Percentiles rank a stretch among this genome's conserved stretches.
Conservation (phyloP, 2,797 vertebrate genomes). For the Telmatherina bonti region DNA sequence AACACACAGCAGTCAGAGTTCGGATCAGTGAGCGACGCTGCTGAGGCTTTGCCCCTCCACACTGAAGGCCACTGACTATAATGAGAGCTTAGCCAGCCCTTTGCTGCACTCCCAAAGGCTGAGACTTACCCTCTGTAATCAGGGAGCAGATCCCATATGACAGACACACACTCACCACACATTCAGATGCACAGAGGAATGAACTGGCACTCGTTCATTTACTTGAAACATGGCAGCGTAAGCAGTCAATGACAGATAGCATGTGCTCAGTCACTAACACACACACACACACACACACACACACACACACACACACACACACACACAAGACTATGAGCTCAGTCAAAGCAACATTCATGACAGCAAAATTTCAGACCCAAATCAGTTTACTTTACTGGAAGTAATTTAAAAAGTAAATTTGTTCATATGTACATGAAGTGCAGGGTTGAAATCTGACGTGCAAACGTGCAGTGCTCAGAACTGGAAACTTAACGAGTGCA, state of each 20-base stretch:
- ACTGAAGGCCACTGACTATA: slow-evolving; percentile 69
- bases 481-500: neutral
- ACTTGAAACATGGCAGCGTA: slow-evolving; percentile 16
- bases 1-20: slow-evolving; percentile 70
- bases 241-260: slow-evolving; percentile 37
- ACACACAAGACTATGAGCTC: neutral
- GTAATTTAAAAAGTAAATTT: slow-evolving; percentile 1
- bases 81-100: slow-evolving; percentile 73
- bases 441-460: slow-evolving; percentile 13
- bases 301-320: neutral
- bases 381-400: slow-evolving; percentile 11
- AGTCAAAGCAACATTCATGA: slow-evolving; percentile 10
- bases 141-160: slow-evolving; percentile 51
- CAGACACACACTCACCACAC: slow-evolving; percentile 17
- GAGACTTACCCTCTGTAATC: slow-evolving; percentile 66
- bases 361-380: neutral
- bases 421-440: neutral
- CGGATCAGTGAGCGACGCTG: slow-evolving; percentile 41
- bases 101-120: slow-evolving; percentile 59
- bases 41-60: slow-evolving; percentile 47
- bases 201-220: slow-evolving; percentile 39
- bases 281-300: too few species aligned
- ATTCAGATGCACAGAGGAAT: slow-evolving; percentile 12
- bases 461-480: neutral
- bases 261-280: too few species aligned